Percentiles rank a stretch among this genome's conserved stretches.
These are phyloP conservation scores for Pogonus chalceus DNA, from an alignment of 1,140 invertebrate genomes.

Conservation along the genomic window DNA sequence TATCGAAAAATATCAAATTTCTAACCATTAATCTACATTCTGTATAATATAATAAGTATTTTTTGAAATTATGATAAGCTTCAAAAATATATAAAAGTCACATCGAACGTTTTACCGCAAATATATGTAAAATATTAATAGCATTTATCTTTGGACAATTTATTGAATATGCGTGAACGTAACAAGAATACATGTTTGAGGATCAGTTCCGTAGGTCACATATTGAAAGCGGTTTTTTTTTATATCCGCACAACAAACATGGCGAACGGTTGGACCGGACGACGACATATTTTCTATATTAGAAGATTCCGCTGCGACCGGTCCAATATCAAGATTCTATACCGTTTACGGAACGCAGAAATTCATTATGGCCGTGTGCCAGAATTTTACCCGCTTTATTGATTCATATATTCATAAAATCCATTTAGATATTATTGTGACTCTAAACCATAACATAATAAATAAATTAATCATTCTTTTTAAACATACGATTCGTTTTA, in stretches of 20 bases:
- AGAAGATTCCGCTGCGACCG: neutral
- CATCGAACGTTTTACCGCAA: too few relatives aligned
- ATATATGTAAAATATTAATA: too few relatives aligned
- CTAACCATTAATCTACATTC: too few relatives aligned
- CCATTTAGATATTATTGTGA: neutral
- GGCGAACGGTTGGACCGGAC: neutral
- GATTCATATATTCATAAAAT: neutral
- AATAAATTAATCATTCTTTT: too few relatives aligned
- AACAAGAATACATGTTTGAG: neutral
- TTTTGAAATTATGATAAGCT: too few relatives aligned
- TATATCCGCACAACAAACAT: neutral
- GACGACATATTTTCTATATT: neutral
- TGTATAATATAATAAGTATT: too few relatives aligned
- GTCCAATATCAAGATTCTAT: neutral
- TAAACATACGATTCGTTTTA: too few relatives aligned
- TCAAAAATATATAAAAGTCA: too few relatives aligned
- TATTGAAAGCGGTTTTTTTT: neutral
- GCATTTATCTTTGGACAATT: too few relatives aligned
- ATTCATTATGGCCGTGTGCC: neutral
- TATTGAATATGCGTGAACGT: too few relatives aligned
- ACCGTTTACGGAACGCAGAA: neutral
- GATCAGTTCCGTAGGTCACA: neutral
- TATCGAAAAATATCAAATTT: too few relatives aligned
- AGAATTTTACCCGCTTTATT: neutral
- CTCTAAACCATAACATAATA: too few relatives aligned